A percentile compares a stretch with the other conserved stretches of the same genome.
Conservation (phyloP, 2,113 vertebrate genomes). For the Forbesichthys agassizii region DNA sequence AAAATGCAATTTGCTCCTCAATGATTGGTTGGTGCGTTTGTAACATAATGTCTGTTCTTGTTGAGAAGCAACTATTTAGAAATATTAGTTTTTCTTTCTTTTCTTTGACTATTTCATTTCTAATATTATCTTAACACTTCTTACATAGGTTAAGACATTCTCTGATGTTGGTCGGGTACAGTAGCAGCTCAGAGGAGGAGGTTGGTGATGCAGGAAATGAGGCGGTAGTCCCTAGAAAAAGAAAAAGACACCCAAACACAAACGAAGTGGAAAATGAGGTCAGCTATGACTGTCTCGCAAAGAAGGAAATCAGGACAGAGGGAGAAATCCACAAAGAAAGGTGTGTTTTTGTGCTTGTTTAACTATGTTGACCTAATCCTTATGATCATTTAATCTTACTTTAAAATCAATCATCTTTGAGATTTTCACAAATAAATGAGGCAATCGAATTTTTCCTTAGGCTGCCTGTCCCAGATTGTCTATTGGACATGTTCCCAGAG, state of each 20-base stretch:
- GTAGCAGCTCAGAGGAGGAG: conserved; percentile 78
- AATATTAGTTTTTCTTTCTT: not conserved
- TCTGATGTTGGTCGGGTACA: conserved; percentile 76
- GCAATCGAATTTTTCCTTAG: conserved; percentile 29
- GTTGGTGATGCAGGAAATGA: conserved; percentile 17
- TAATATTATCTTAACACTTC: not conserved
- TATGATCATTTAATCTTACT: not conserved
- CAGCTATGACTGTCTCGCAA: conserved; percentile 14
- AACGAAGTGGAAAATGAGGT: conserved; percentile 12
- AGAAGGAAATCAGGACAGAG: conserved; percentile 53
- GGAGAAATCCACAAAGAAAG: conserved; percentile 34
- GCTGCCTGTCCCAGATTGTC: conserved; percentile 79
- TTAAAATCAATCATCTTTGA: not conserved
- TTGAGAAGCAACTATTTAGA: not conserved
- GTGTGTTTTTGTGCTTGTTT: conserved; percentile 25
- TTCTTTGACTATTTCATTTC: no score
- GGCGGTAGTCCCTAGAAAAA: not conserved
- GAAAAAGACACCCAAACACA: not conserved
- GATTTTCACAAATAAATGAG: not conserved
- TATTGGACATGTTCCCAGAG: conserved; percentile 83
- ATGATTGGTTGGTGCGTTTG: not conserved
- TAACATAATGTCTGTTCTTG: not conserved
- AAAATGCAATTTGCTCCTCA: no score
- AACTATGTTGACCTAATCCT: no score
- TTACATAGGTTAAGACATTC: not conserved